Conservation (phyloP, 2,113 vertebrate species). For the Oenanthe melanoleuca region DNA sequence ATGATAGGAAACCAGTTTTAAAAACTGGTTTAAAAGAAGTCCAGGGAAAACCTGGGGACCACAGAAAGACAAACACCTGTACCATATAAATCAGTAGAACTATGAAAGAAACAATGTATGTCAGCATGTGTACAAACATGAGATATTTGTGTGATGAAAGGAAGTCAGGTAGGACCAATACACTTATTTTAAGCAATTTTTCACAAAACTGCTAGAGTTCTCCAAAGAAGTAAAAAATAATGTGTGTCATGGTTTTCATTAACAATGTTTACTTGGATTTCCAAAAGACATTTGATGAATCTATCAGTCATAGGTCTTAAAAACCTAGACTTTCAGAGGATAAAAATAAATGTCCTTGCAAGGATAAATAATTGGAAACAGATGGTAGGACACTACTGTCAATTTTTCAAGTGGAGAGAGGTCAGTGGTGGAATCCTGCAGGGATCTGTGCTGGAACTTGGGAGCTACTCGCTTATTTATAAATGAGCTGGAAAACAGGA, state of each 20-base stretch:
- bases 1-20: not conserved
- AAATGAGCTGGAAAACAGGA: constrained; percentile 57
- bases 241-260: accelerated
- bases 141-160: not conserved
- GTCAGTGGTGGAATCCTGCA: constrained; percentile 61
- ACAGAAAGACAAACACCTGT: not conserved
- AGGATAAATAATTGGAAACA: constrained; percentile 68
- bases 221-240: not conserved
- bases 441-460: constrained; percentile 63
- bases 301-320: not conserved
- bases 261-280: not conserved
- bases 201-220: not conserved
- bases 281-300: not conserved
- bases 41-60: not conserved
- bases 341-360: constrained; percentile 62
- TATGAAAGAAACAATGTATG: not conserved
- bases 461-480: constrained; percentile 13
- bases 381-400: constrained; percentile 60
- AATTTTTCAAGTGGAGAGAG: constrained; percentile 45
- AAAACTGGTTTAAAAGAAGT: not conserved
- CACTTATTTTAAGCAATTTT: not conserved
- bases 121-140: not conserved
- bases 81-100: accelerated
- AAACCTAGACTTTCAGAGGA: not conserved
- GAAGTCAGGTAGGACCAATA: not conserved